Evolutionary conservation across 2,888 invertebrate species (phyloP), one percentile per base, ranked within the genome.

Genomic region (Sesia bembeciformis): DNA sequence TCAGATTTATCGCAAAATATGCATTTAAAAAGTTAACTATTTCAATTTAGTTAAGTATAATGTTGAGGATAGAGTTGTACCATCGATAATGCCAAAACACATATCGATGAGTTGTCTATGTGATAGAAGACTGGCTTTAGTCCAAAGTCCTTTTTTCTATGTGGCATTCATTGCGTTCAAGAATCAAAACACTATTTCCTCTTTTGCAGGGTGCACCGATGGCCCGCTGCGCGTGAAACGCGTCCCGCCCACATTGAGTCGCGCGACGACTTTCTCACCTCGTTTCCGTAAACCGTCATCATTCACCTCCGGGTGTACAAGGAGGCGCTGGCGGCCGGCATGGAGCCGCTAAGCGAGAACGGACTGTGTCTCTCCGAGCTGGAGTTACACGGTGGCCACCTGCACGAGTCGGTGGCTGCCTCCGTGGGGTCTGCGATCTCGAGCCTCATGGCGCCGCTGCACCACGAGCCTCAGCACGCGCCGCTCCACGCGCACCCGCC

Each of bases 341-440:
- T 93, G 91, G 93, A 93, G 90, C 91, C 92, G 74, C 88, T 93
- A 67, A 90, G 91, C 76, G 93, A 94, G 85, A 91, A 92, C 70
- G 92, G 93, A 66, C 90, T 94, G 67, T 94, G 94, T 70, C 91
- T 94, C 53, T 94, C 94, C 72, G 94, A 94, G 84, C 89, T 94
- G 65, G 93, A 90, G 62, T 78, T 90, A 51, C 90, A 90, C 62
- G 84, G 88, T 23, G 81, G 84, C 1, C 91, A 91, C 65, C 67
- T 90, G 55, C 90, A 90, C 65, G 90, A 90, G 72, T 87, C 87
- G 3, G 89, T 90, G 66, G 90, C 90, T 5, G 90, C 88, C 40
- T 87, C 89, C 0, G 90, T 88, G n/a, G 90, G 90, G 63, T 87
- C 89, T 0, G 89, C 89, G 64, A 91, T 86, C 74, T 91, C 84